Conservation (phyloP, 2,113 vertebrate species). For the Dicerorhinus sumatrensis region DNA sequence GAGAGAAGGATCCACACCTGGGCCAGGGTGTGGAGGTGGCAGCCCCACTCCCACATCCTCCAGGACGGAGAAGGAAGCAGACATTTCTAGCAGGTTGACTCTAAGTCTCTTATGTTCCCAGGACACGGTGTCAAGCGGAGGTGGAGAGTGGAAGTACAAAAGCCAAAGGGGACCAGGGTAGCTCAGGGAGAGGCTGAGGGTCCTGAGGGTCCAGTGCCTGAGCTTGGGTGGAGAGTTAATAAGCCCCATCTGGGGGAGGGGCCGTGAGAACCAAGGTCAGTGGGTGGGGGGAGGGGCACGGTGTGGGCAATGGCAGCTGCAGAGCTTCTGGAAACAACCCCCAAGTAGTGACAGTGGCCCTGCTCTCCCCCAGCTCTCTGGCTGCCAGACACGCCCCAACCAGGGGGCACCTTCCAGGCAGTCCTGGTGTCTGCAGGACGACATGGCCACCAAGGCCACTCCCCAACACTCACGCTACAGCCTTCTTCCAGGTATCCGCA, state of each 20-base stretch:
- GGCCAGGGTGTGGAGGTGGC: background rate
- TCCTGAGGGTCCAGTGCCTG: background rate
- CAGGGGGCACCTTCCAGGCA: background rate
- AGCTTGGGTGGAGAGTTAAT: background rate
- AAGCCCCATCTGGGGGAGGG: background rate
- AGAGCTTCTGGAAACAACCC: background rate
- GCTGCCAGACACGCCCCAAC: background rate
- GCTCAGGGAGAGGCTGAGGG: background rate
- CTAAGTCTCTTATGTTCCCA: background rate
- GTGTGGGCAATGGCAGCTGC: background rate
- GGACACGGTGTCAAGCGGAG: background rate
- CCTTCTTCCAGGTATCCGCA: background rate
- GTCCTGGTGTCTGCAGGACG: background rate
- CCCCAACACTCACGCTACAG: background rate
- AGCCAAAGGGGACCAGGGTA: background rate
- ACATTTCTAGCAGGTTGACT: background rate
- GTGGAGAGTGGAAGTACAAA: background rate
- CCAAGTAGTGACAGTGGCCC: background rate
- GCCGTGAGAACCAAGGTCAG: background rate
- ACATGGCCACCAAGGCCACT: background rate
- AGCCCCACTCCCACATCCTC: background rate
- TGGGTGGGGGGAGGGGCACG: rapidly evolving
- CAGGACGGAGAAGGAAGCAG: constrained; percentile 10
- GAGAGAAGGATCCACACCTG: background rate
- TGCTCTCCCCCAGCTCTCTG: background rate